Evolutionary conservation across 35 echinoderm and acorn worm genomes (phyloP), one percentile per base, ranked within the genome.

Genomic region (Apostichopus californicus): DNA sequence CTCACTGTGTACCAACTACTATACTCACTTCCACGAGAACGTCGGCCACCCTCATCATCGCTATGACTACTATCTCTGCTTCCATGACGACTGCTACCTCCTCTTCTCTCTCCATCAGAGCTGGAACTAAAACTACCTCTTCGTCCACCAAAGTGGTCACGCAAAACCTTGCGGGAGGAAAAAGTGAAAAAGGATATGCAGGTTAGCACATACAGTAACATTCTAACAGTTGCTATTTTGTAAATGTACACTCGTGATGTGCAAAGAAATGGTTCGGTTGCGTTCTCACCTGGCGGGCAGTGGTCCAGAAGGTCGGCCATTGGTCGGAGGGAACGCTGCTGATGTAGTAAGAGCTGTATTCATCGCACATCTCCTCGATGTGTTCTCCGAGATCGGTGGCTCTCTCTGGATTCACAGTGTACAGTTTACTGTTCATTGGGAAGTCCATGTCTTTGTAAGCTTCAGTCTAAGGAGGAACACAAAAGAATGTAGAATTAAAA

Each of bases 291-390:
- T 15, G 5, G 14, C 14, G 28, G 18, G 81, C 81, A 85, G 55
- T 85, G 14, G 1, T n/a, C 81, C 81, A 59, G 55, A 85, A 85
- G 22, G 54, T 21, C 8, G 34, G 15, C 81, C 81, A 85, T 23
- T 85, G 81, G 9, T 85, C 81, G 18, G 81, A n/a, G n/a, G 81
- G 54, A 56, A 85, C 21, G 52, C 55, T 85, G 4, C 54, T 56
- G 22, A 85, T 85, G 81, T 85, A 85, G 22, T 85, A 85, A 10
- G 81, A 8, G 54, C 20, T 52, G 8, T 54, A 7, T 22, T 55
- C 81, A 0, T 6, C 15, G 58, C 81, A 85, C 18, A 85, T 20
- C 57, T 59, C 81, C 12, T 58, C 5, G 12, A 85, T 85, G 5
- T 55, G 17, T 21, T 17, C 54, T n/a, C 71, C 21, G 7, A 58